Conservation (phyloP, 2,888 invertebrate species). For the Amiota mariae region DNA sequence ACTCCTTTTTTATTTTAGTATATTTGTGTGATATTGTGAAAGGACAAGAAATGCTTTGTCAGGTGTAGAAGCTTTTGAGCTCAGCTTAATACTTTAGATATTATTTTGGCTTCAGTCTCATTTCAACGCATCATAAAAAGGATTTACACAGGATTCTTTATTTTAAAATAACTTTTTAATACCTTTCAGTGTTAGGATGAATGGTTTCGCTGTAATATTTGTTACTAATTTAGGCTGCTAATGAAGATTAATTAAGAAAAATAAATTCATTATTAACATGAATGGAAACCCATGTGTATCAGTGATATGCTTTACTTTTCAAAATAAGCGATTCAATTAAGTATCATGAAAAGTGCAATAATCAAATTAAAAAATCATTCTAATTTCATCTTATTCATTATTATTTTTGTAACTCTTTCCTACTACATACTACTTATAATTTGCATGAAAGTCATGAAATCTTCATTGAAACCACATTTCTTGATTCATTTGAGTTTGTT, state of each 20-base stretch:
- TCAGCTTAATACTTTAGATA: slow-evolving; percentile 1
- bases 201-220: too few species aligned
- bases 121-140: slow-evolving; percentile 15
- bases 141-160: slow-evolving; percentile 4
- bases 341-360: too few species aligned
- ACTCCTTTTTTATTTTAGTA: not conserved
- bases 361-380: too few species aligned
- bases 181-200: not conserved
- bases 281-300: not conserved
- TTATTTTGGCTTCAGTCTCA: slow-evolving; percentile 18
- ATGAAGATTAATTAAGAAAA: too few species aligned
- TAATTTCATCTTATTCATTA: too few species aligned
- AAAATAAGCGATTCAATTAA: too few species aligned
- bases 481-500: too few species aligned
- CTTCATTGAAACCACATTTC: too few species aligned
- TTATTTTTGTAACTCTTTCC: not conserved
- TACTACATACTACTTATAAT: not conserved
- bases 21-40: not conserved
- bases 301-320: not conserved
- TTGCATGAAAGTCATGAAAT: not conserved
- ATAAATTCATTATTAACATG: too few species aligned
- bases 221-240: too few species aligned
- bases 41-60: not conserved
- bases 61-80: not conserved
- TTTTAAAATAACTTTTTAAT: not conserved